Conservation (phyloP, 2,797 vertebrate genomes). For the Tragopan temminckii region DNA sequence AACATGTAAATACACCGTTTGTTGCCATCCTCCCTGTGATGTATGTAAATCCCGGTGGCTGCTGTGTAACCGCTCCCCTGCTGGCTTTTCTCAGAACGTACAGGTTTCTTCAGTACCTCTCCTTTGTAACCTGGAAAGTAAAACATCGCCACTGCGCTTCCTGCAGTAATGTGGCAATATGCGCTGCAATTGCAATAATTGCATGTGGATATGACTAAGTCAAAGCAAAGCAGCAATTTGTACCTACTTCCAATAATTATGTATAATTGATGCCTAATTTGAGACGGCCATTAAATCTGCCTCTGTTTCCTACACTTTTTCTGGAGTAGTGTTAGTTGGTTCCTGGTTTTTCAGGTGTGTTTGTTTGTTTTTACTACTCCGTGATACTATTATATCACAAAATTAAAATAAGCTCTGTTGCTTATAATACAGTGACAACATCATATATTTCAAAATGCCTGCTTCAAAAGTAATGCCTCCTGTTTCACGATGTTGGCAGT, state of each 20-base stretch:
- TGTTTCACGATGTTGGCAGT: too few species aligned
- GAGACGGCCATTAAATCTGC: neutral
- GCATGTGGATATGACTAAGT: neutral
- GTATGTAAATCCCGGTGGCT: neutral
- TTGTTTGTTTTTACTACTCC: neutral
- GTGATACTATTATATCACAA: too few species aligned
- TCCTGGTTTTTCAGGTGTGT: neutral
- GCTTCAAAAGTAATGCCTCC: too few species aligned
- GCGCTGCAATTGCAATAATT: neutral
- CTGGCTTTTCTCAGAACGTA: neutral
- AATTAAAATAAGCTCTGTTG: too few species aligned
- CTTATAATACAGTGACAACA: too few species aligned
- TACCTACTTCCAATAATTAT: neutral
- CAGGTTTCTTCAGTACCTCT: neutral
- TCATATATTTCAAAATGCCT: too few species aligned
- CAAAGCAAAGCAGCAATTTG: neutral
- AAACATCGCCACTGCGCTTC: neutral
- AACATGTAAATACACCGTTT: neutral
- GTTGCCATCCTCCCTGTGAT: neutral
- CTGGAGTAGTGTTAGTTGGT: too few species aligned
- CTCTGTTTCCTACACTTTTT: neutral
- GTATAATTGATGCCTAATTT: neutral
- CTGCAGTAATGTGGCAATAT: neutral
- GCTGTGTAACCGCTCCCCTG: neutral
- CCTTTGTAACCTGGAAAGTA: neutral